Percentiles rank a stretch among this genome's conserved stretches.
These are phyloP conservation scores for Aix galericulata DNA, from an alignment of 2,113 vertebrate species.

Conservation along the genomic window DNA sequence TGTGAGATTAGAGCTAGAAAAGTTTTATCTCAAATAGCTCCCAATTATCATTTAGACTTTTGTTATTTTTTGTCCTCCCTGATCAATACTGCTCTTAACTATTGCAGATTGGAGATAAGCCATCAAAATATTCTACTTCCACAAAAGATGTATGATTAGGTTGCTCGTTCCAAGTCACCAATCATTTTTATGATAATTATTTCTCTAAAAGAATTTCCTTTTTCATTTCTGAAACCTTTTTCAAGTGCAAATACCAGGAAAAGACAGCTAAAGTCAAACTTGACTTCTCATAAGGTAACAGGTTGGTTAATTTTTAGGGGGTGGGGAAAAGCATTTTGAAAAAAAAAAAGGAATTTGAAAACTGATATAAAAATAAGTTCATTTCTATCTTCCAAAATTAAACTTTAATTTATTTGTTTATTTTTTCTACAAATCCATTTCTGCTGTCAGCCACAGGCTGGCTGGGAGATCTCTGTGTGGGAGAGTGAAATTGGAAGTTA, in stretches of 20 bases:
- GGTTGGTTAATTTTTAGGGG: background rate
- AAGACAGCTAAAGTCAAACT: background rate
- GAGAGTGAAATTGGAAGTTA: background rate
- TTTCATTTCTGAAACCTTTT: background rate
- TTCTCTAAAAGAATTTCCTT: background rate
- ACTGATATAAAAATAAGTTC: background rate
- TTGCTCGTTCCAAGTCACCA: background rate
- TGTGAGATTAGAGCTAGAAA: background rate
- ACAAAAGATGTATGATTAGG: background rate
- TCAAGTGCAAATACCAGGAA: background rate
- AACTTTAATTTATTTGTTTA: background rate
- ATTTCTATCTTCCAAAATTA: background rate
- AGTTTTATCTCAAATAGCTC: background rate
- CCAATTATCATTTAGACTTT: background rate
- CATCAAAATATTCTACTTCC: background rate
- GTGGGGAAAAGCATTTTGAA: background rate
- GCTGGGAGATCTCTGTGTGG: background rate
- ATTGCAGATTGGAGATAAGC: background rate
- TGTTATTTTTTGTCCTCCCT: background rate
- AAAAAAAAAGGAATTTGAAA: background rate
- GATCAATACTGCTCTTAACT: background rate
- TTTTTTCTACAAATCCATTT: background rate
- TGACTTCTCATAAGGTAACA: background rate
- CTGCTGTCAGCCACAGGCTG: background rate
- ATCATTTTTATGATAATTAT: background rate